Evolutionary conservation across 1,140 invertebrate species (phyloP), one percentile per base, ranked within the genome.

Genomic region (Thalassaphorura encarpata): DNA sequence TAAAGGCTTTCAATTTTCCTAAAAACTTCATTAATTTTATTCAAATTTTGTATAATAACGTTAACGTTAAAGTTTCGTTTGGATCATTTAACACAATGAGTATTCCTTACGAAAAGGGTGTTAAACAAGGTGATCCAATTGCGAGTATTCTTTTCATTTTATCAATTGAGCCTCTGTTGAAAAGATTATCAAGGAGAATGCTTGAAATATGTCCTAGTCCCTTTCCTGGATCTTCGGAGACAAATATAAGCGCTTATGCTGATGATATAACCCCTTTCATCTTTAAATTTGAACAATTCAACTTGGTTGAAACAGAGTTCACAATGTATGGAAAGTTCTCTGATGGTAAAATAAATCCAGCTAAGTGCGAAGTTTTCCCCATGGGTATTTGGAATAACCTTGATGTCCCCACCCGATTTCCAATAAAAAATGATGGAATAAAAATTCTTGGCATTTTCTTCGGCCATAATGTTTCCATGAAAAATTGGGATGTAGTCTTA

Each of bases 101-200:
- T 15, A 50, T 56, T 41, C 3, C 6, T 8, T 8, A 36, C 16
- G 4, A 19, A 5, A 26, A 15, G 8, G 54, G 54, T 3, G 45
- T 56, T 5, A 36, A 26, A 19, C 54, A 56, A 50, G 54, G 45
- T 15, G 46, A 56, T 33, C 54, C 54, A 39, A 19, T 56, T 6
- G 46, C 45, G 3, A 8, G 4, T 49, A 5, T 19, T 11, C 46
- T 56, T n/a, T 56, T 19, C 24, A 19, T 48, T 15, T n/a, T 56
- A 18, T n/a, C 24, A 4, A 50, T 56, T 27, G 54, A 56, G 49
- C 54, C 54, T 5, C 40, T 56, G 50, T 11, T 56, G 8, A 8
- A 13, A 6, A 33, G n/a, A 6, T 18, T 54, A 15, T 47, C n/a
- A 31, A 27, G 16, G 31, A 23, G 11, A 15, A 19, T 43, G 8